Evolutionary conservation across 2,888 invertebrate genomes (phyloP).

Genomic region (Aspidiotus rigidus): DNA sequence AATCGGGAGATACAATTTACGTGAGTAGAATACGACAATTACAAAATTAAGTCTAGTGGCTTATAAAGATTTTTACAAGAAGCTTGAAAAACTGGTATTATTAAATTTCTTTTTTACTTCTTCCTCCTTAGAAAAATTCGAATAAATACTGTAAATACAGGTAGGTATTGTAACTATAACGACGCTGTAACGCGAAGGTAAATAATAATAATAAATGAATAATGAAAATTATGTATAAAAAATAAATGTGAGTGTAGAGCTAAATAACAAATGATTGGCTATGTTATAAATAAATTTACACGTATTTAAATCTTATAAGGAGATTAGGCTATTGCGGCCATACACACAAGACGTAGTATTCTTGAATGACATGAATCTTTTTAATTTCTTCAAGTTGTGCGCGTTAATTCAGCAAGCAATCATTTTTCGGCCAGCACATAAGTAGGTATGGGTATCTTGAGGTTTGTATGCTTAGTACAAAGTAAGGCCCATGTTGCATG

Average conservation of each 20-base stretch:
- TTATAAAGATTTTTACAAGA: too few relatives aligned
- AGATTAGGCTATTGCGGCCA: neutral
- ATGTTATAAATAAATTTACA: slow-evolving; percentile 12
- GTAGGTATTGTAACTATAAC: too few relatives aligned
- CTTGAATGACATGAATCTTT: neutral
- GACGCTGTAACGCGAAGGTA: neutral
- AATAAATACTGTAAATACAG: too few relatives aligned
- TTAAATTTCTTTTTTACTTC: too few relatives aligned
- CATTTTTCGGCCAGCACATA: slow-evolving; percentile 15
- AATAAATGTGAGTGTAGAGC: slow-evolving; percentile 16
- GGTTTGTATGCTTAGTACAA: too few relatives aligned
- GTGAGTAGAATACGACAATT: neutral
- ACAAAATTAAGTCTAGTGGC: too few relatives aligned
- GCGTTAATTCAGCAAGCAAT: slow-evolving; percentile 28
- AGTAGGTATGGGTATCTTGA: slow-evolving; percentile 5
- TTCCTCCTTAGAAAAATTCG: too few relatives aligned
- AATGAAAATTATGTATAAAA: slow-evolving; percentile 23
- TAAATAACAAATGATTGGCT: slow-evolving; percentile 13
- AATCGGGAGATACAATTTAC: neutral
- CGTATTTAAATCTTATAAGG: neutral
- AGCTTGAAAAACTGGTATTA: too few relatives aligned
- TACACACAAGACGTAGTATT: slow-evolving; percentile 9
- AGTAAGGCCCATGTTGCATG: too few relatives aligned
- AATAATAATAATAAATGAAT: neutral
- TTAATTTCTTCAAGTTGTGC: slow-evolving; percentile 19